Conservation (phyloP, 2,797 vertebrate genomes). For the Caiman crocodilus region DNA sequence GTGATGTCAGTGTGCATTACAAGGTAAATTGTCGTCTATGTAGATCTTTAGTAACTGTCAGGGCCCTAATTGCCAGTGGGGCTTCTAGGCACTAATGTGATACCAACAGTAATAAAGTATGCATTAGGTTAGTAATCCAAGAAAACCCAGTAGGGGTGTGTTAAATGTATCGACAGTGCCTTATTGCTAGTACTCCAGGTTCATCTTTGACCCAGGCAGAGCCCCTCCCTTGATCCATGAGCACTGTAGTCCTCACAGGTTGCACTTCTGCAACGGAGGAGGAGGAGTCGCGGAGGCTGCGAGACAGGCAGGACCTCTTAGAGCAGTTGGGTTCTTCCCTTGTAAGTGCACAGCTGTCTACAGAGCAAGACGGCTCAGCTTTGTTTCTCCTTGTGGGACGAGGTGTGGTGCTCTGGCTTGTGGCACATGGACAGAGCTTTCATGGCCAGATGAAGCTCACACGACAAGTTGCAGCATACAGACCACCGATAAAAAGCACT, state of each 20-base stretch:
- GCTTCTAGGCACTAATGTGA: background rate
- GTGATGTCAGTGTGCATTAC: no score
- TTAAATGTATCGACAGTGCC: background rate
- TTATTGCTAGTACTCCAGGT: background rate
- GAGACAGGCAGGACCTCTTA: fast-evolving
- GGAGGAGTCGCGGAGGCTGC: fast-evolving
- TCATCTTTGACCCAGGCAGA: background rate
- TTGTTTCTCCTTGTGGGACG: background rate
- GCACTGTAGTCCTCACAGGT: background rate
- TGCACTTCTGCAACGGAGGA: background rate
- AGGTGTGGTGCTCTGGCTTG: background rate
- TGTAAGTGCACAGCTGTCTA: background rate
- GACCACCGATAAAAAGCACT: background rate
- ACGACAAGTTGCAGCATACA: background rate
- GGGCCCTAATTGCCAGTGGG: background rate
- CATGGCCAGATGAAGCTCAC: background rate
- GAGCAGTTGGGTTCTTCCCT: background rate
- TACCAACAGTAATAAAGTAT: background rate
- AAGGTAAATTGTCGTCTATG: no score
- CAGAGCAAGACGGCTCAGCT: fast-evolving
- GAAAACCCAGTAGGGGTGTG: background rate
- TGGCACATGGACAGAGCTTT: background rate
- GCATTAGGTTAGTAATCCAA: background rate
- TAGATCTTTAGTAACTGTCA: background rate
- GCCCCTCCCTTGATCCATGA: background rate